These are phyloP conservation scores for Platichthys stellatus DNA, from an alignment of 2,113 vertebrate species.

Conservation along the genomic window DNA sequence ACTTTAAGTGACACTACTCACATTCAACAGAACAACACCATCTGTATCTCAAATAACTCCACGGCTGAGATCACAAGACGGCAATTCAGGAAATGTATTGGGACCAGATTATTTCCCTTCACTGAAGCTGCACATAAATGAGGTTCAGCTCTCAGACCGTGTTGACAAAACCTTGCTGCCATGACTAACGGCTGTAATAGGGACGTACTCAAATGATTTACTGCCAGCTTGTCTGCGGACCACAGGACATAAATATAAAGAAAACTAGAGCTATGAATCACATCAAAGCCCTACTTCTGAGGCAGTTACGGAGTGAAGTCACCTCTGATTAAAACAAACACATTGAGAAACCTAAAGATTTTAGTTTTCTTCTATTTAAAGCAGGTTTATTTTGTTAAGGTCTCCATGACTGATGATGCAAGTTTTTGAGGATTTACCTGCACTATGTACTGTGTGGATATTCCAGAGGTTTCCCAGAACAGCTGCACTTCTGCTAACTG, in stretches of 20 bases:
- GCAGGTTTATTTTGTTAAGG: neutral
- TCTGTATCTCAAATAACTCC: neutral
- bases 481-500: too few relatives aligned
- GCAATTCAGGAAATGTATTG: neutral
- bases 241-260: slow-evolving; percentile 7
- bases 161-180: slow-evolving; percentile 6
- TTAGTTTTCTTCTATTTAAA: neutral
- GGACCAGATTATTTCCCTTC: slow-evolving; percentile 11
- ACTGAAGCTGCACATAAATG: neutral
- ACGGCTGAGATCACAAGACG: neutral
- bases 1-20: neutral
- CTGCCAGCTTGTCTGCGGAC: neutral
- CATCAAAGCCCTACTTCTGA: slow-evolving; percentile 8
- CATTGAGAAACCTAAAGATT: neutral
- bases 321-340: neutral
- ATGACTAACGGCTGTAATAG: neutral
- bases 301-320: neutral
- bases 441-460: neutral
- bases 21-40: neutral
- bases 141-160: neutral
- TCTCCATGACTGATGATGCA: neutral
- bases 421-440: neutral
- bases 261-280: slow-evolving; percentile 2
- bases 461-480: neutral
- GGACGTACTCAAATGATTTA: slow-evolving; percentile 12